Evolutionary conservation across 2,888 invertebrate species (phyloP).

Genomic region (Toxonevra muliebris): DNA sequence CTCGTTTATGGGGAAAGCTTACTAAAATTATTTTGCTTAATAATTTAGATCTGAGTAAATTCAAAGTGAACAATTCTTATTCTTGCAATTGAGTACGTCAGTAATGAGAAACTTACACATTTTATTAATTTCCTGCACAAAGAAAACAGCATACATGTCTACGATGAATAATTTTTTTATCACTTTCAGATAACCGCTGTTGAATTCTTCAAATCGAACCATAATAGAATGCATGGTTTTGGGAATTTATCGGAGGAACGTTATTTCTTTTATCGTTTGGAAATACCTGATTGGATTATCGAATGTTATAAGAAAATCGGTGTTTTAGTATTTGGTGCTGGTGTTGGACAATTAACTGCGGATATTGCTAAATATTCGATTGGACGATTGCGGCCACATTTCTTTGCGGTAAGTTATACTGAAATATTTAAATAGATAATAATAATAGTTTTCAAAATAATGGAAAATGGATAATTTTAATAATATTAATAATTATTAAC

Average conservation of each 20-base stretch:
- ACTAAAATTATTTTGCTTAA: too few relatives aligned
- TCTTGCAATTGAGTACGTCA: too few relatives aligned
- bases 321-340: constrained; percentile 87
- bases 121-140: too few relatives aligned
- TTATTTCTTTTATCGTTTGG: constrained; percentile 66
- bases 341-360: constrained; percentile 84
- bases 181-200: constrained; percentile 74
- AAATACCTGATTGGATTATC: constrained; percentile 77
- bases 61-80: too few relatives aligned
- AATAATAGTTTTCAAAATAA: not conserved
- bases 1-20: too few relatives aligned
- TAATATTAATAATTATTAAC: too few relatives aligned
- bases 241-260: constrained; percentile 63
- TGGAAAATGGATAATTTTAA: too few relatives aligned
- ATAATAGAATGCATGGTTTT: constrained; percentile 41
- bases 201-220: constrained; percentile 68
- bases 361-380: constrained; percentile 94
- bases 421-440: not conserved
- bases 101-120: too few relatives aligned
- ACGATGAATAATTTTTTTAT: too few relatives aligned
- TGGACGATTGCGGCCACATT: constrained; percentile 93
- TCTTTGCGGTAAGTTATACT: constrained; percentile 74
- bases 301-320: constrained; percentile 79
- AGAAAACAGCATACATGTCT: too few relatives aligned
- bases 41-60: too few relatives aligned